Conservation (phyloP, 2,113 vertebrate species). For the Pterocles gutturalis region DNA sequence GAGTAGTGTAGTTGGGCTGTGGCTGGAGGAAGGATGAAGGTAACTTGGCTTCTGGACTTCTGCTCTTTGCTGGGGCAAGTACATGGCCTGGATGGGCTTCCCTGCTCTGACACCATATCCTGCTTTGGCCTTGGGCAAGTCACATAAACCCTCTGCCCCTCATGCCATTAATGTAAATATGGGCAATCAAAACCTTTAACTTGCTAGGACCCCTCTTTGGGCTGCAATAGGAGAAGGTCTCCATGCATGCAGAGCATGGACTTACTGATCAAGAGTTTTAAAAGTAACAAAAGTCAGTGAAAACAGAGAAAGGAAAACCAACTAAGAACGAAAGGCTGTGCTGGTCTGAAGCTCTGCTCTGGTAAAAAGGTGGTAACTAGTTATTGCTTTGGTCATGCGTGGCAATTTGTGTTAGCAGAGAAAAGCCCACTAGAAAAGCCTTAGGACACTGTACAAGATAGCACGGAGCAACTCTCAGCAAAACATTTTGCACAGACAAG, state of each 20-base stretch:
- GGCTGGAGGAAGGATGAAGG: background rate
- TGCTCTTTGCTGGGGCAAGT: background rate
- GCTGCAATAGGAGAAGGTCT: background rate
- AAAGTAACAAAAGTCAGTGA: background rate
- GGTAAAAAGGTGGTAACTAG: background rate
- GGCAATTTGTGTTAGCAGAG: background rate
- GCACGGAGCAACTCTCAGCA: background rate
- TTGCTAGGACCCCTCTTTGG: background rate
- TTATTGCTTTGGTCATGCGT: background rate
- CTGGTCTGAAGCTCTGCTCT: background rate
- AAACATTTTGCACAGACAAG: slow-evolving; percentile 15
- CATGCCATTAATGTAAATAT: background rate
- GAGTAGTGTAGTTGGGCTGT: background rate
- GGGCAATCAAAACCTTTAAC: background rate
- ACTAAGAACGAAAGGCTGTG: background rate
- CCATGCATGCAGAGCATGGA: background rate
- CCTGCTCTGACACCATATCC: background rate
- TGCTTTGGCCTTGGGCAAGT: background rate
- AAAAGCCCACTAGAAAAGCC: background rate
- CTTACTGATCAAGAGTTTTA: background rate
- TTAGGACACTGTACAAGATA: background rate
- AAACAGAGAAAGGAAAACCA: background rate
- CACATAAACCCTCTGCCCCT: background rate
- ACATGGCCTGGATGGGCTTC: background rate
- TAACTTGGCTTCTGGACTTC: background rate